Evolutionary conservation across 2,797 vertebrate species (phyloP).

Genomic region (Danio tinwini): DNA sequence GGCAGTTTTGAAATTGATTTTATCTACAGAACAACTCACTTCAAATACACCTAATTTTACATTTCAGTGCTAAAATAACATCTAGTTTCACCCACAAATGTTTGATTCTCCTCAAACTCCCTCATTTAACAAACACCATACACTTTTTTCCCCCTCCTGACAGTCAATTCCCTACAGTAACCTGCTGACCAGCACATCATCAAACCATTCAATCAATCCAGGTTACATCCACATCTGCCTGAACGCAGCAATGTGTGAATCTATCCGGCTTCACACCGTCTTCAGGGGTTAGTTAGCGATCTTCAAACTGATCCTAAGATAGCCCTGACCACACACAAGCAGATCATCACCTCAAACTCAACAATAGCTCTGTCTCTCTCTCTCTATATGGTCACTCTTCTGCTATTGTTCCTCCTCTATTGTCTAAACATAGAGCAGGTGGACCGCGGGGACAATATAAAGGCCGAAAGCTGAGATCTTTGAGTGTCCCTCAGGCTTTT

Average conservation of each 20-base stretch:
- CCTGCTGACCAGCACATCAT: no score
- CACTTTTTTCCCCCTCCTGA: no score
- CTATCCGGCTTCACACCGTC: constrained; percentile 37
- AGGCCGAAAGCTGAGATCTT: constrained; percentile 52
- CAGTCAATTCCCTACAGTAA: no score
- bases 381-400: constrained; percentile 68
- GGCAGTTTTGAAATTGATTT: no score
- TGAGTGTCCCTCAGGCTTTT: constrained; percentile 67
- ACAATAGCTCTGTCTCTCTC: constrained; percentile 56
- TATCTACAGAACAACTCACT: no score
- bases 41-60: no score
- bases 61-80: no score
- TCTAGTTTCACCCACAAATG: no score
- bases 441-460: constrained; percentile 74
- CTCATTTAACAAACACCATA: no score
- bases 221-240: constrained; percentile 22
- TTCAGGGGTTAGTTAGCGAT: neutral
- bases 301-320: constrained; percentile 53
- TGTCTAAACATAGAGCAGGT: constrained; percentile 85
- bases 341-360: constrained; percentile 22
- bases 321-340: constrained; percentile 47
- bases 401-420: constrained; percentile 69
- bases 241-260: constrained; percentile 37
- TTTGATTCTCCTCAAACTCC: no score
- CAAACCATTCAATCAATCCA: no score